These are phyloP conservation scores for Lucifuga dentata DNA, from an alignment of 2,113 vertebrate genomes.

Conservation along the genomic window DNA sequence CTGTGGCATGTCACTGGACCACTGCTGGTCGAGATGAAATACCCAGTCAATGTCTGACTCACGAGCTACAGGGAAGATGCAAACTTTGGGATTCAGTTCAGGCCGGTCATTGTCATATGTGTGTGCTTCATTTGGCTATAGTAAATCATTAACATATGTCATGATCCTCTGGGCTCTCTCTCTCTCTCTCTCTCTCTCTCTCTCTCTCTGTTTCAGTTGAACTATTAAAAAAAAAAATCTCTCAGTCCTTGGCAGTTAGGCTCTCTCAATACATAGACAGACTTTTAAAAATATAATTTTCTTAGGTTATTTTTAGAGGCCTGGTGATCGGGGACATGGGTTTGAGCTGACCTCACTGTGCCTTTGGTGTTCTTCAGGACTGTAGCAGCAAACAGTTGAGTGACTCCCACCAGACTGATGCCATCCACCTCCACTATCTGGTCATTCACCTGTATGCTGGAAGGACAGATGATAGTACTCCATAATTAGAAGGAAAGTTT, in stretches of 20 bases:
- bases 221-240: neutral
- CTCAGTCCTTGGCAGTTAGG: neutral
- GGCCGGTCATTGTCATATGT: neutral
- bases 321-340: neutral
- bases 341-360: constrained; percentile 85
- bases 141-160: constrained; percentile 55
- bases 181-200: neutral
- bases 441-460: constrained; percentile 89
- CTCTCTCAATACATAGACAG: neutral
- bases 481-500: neutral
- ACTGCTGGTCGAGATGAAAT: constrained; percentile 15
- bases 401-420: constrained; percentile 92
- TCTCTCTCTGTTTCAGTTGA: neutral
- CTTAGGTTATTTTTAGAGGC: constrained; percentile 1
- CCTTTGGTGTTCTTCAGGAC: constrained; percentile 96
- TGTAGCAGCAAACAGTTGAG: constrained; percentile 93
- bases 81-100: constrained; percentile 29
- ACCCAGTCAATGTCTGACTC: neutral
- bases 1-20: constrained; percentile 13
- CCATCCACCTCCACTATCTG: constrained; percentile 95
- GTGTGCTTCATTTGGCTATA: constrained; percentile 42
- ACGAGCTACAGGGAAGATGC: constrained; percentile 14
- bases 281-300: constrained; percentile 13
- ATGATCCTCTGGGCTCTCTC: neutral
- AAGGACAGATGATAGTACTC: constrained; percentile 19